Evolutionary conservation across 2,113 vertebrate species (phyloP).

Genomic region (Heterotis niloticus): DNA sequence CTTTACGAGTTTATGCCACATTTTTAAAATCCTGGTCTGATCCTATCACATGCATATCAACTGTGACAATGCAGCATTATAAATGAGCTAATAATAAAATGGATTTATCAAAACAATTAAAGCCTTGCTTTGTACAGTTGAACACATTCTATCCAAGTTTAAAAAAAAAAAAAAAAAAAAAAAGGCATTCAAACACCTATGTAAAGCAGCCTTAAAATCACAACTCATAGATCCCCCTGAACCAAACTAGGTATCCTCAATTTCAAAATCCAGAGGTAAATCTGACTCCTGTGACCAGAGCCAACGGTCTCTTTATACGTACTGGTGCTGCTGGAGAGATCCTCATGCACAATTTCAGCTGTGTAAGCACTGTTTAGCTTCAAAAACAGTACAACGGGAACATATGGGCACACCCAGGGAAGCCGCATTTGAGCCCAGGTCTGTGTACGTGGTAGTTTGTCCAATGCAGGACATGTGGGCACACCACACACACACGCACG

Average conservation of each 20-base stretch:
- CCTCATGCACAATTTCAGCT: not conserved
- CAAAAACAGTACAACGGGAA: not conserved
- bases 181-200: no score
- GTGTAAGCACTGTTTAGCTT: not conserved
- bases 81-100: no score
- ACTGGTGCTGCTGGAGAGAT: not conserved
- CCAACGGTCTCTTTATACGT: not conserved
- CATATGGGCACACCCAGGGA: slow-evolving; percentile 5
- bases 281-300: not conserved
- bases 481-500: not conserved
- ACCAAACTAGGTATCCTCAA: not conserved
- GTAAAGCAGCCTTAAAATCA: no score
- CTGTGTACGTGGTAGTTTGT: not conserved
- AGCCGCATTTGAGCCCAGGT: not conserved
- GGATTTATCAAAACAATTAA: no score
- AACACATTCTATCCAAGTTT: no score
- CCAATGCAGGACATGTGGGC: not conserved
- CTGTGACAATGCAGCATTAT: no score
- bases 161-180: no score
- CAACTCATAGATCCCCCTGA: no score
- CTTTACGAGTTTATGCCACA: no score
- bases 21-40: no score
- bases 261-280: slow-evolving; percentile 1
- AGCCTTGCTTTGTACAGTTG: no score
- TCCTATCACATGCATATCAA: no score